phyloP scores from a whole-genome alignment of 64 coral and sea anemone species.

The Hydrozoanthus tunicans region DNA sequence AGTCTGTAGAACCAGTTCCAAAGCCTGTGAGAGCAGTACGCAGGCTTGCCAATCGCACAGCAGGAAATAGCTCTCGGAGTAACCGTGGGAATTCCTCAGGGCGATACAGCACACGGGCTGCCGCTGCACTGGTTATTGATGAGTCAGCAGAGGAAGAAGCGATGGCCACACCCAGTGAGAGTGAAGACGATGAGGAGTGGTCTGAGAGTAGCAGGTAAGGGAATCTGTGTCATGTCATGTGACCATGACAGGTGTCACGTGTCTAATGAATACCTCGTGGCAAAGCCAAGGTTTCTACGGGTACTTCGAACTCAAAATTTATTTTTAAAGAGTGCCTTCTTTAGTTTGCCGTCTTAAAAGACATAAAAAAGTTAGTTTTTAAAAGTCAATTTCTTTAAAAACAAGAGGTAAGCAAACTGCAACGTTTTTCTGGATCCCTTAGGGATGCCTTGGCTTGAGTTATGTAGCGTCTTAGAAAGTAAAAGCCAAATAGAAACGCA shows the following conservation, averaged over 20 bases:
- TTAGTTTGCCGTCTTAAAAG: too few relatives aligned
- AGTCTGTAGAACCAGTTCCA: conserved; percentile 20
- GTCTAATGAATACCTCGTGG: not conserved
- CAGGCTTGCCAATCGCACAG: conserved; percentile 51
- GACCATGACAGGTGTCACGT: not conserved
- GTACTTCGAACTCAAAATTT: too few relatives aligned
- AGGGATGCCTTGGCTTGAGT: too few relatives aligned
- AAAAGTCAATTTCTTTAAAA: too few relatives aligned
- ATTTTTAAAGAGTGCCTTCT: too few relatives aligned
- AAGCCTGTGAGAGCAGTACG: conserved; percentile 55
- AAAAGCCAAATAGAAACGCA: too few relatives aligned
- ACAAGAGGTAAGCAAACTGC: too few relatives aligned
- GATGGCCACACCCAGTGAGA: conserved; percentile 82
- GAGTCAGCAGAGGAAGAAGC: conserved; percentile 84
- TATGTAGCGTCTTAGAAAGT: too few relatives aligned
- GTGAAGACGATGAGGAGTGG: conserved; percentile 90
- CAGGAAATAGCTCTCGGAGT: conserved; percentile 52
- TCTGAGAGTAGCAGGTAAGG: conserved; percentile 83
- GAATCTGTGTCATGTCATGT: not conserved
- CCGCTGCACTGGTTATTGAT: conserved; percentile 69
- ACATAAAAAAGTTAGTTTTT: too few relatives aligned
- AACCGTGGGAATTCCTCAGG: conserved; percentile 22
- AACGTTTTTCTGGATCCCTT: too few relatives aligned
- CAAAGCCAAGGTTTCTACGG: too few relatives aligned
- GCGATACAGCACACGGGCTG: conserved; percentile 78